These are phyloP conservation scores for Hippocampus zosterae DNA, from an alignment of 2,113 vertebrate genomes.

Conservation along the genomic window DNA sequence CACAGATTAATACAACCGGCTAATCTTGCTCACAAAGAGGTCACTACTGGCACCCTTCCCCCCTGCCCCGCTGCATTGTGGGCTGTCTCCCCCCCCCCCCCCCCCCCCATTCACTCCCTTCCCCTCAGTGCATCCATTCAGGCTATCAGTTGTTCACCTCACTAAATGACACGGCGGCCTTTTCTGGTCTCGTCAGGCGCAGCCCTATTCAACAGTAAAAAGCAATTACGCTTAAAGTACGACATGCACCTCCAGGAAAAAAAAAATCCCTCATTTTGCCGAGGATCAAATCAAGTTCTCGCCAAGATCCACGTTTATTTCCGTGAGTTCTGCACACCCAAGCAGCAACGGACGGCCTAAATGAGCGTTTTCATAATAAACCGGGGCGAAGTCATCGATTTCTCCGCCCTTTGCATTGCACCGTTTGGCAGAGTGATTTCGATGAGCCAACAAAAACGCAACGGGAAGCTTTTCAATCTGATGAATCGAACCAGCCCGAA, in stretches of 20 bases:
- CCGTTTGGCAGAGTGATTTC: background rate
- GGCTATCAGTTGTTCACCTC: constrained; percentile 21
- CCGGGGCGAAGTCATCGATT: constrained; percentile 52
- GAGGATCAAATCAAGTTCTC: constrained; percentile 16
- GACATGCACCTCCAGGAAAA: constrained; percentile 7
- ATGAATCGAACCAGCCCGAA: no score
- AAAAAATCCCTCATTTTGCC: constrained; percentile 16
- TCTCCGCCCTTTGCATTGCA: constrained; percentile 7
- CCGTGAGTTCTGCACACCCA: constrained; percentile 7
- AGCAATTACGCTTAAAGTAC: constrained; percentile 1
- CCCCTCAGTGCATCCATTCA: constrained; percentile 24
- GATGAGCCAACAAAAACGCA: background rate
- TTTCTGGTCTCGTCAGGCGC: constrained; percentile 13
- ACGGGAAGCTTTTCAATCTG: background rate
- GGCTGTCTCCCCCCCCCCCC: background rate
- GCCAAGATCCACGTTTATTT: constrained; percentile 13
- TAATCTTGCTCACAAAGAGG: constrained; percentile 69
- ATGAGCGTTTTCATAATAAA: constrained; percentile 29
- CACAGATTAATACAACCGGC: constrained; percentile 72
- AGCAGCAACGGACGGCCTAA: constrained; percentile 20
- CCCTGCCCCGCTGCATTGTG: constrained; percentile 28
- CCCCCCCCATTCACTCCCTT: background rate
- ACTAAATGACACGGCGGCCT: constrained; percentile 17
- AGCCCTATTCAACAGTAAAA: constrained; percentile 5
- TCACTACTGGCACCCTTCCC: constrained; percentile 53